Evolutionary conservation across 2,888 invertebrate species (phyloP).

Genomic region (Phanerotoma sp.): DNA sequence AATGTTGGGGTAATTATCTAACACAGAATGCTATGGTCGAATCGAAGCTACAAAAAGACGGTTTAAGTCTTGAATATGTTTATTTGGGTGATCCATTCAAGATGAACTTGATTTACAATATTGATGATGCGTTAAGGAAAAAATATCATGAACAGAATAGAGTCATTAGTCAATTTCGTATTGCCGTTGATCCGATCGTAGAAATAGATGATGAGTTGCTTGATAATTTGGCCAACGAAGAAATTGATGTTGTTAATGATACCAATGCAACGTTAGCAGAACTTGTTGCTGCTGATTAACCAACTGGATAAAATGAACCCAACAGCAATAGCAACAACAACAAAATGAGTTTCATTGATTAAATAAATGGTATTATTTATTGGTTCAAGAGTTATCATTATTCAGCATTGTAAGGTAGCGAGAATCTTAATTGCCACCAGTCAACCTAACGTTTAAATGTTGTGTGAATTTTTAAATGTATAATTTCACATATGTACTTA

Average conservation of each 20-base stretch:
- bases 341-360: too few species aligned
- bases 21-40: slow-evolving; percentile 18
- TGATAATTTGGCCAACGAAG: not conserved
- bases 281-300: too few species aligned
- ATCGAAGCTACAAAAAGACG: slow-evolving; percentile 11
- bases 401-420: too few species aligned
- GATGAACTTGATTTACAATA: slow-evolving; percentile 23
- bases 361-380: too few species aligned
- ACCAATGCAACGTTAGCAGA: not conserved
- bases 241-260: not conserved
- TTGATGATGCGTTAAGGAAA: slow-evolving; percentile 7
- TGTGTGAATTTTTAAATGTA: too few species aligned
- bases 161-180: slow-evolving; percentile 1
- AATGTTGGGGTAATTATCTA: slow-evolving; percentile 11
- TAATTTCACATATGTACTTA: too few species aligned
- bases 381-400: too few species aligned
- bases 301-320: too few species aligned
- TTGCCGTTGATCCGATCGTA: not conserved
- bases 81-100: slow-evolving; percentile 20
- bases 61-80: slow-evolving; percentile 16
- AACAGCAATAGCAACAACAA: too few species aligned
- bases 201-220: not conserved
- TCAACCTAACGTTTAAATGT: too few species aligned
- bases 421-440: too few species aligned
- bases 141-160: not conserved